Percentiles rank a stretch among this genome's conserved stretches.
Conservation (phyloP, 2,113 vertebrate species). For the Platysteira castanea region DNA sequence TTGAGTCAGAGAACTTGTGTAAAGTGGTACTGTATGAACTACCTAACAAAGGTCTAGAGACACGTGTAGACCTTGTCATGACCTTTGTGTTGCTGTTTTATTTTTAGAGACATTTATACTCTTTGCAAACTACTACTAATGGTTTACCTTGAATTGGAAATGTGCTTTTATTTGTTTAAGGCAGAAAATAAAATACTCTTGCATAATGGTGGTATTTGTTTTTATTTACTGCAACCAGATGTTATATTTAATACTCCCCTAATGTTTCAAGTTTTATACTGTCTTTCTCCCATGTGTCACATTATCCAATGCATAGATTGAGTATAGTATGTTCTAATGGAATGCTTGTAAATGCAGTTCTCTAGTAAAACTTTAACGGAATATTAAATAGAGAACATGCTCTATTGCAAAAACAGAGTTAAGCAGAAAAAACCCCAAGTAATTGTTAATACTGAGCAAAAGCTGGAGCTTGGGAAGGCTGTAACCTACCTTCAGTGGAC, state of each 20-base stretch:
- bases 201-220: not conserved
- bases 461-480: not conserved
- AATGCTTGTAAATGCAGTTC: not conserved
- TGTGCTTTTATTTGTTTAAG: slow-evolving; percentile 54
- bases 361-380: not conserved
- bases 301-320: not conserved
- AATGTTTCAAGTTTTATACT: not conserved
- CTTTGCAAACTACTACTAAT: slow-evolving; percentile 63
- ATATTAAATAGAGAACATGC: not conserved
- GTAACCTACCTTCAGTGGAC: not conserved
- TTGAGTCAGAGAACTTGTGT: not conserved
- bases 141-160: slow-evolving; percentile 68
- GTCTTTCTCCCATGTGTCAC: not conserved
- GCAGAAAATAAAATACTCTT: slow-evolving; percentile 72
- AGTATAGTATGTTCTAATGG: not conserved
- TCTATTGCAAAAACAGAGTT: not conserved
- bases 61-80: not conserved
- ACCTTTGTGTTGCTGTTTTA: not conserved
- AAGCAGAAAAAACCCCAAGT: not conserved
- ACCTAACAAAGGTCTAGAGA: slow-evolving; percentile 41
- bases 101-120: slow-evolving; percentile 55
- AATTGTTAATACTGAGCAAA: not conserved
- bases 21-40: slow-evolving; percentile 50
- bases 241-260: not conserved
- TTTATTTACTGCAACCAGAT: not conserved